These are phyloP conservation scores for Sinohyriopsis cumingii DNA, from an alignment of 2,888 invertebrate genomes.

Conservation along the genomic window DNA sequence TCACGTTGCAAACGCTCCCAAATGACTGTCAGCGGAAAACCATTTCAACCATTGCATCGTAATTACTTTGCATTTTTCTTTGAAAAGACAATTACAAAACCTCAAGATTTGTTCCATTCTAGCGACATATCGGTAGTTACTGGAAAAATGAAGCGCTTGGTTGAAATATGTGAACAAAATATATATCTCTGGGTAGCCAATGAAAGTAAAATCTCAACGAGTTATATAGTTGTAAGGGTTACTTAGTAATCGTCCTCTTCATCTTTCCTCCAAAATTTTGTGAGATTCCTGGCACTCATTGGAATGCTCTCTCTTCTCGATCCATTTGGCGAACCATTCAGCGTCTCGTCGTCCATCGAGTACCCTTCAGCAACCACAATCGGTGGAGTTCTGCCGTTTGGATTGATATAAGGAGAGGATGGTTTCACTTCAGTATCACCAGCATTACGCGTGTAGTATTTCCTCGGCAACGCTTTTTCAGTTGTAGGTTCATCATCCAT, in stretches of 20 bases:
- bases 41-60: no score
- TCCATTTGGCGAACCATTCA: conserved; percentile 1
- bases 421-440: conserved; percentile 11
- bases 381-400: conserved; percentile 7
- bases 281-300: conserved; percentile 12
- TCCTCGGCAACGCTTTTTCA: conserved; percentile 11
- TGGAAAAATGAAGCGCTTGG: no score
- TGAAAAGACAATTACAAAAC: no score
- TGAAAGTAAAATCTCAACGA: no score
- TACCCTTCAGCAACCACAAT: conserved; percentile 1
- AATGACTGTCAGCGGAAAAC: no score
- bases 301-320: background rate
- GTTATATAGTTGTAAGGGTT: no score
- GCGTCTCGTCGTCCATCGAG: conserved; percentile 3
- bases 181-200: no score
- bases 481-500: conserved; percentile 5
- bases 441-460: conserved; percentile 9
- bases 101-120: no score
- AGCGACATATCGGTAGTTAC: no score
- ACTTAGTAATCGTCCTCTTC: conserved; percentile 2
- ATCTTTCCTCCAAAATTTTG: conserved; percentile 22
- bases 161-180: no score
- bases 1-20: no score
- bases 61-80: no score
- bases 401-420: conserved; percentile 23